Evolutionary conservation across 1,140 invertebrate species (phyloP), one percentile per base, ranked within the genome.

Genomic region (Nebria ingens): DNA sequence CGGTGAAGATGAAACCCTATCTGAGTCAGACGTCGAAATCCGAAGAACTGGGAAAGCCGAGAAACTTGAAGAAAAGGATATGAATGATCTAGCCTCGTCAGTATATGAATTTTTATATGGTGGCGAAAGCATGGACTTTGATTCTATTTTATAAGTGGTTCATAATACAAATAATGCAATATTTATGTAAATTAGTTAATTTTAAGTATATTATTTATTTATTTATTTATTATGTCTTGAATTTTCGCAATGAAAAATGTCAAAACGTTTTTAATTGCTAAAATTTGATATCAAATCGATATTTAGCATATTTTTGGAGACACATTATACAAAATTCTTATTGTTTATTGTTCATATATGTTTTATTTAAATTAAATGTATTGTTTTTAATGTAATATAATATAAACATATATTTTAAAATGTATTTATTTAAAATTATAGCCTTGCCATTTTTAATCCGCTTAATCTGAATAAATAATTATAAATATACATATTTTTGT

Each of bases 101-200:
- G 67, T 79, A 29, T 80, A 77, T 58, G 77, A 79, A 62, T 79
- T 77, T 64, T 68, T 80, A 40, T 79, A 76, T 58, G 73, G 75
- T 19, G 63, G 58, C 19, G 71, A 73, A 17, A 71, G 64, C 57
- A 68, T 76, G 19, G 77, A 79, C 61, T 69, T 76, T 42, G 77
- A 78, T 57, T 63, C 73, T 1, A 68, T 77, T 59, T 68, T 78
- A 58, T 78, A 74, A 62, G n/a, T 38, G 45, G 19, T 23, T 23
- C 52, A 55, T 21, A 23, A 52, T 21, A 23, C 20, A 42, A 55
- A 21, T 55, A 34, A 12, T n/a, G n/a, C n/a, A n/a, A n/a, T 25
- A 22, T 23, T 25, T 12, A 42, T 38, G 53, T 12, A 34, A 34
- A 34, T 34, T 34, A 34, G 9, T 21, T 13, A 12, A n/a, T n/a